phyloP scores from a whole-genome alignment of 2,888 invertebrate genomes.

The Sarcophaga subvicina region DNA sequence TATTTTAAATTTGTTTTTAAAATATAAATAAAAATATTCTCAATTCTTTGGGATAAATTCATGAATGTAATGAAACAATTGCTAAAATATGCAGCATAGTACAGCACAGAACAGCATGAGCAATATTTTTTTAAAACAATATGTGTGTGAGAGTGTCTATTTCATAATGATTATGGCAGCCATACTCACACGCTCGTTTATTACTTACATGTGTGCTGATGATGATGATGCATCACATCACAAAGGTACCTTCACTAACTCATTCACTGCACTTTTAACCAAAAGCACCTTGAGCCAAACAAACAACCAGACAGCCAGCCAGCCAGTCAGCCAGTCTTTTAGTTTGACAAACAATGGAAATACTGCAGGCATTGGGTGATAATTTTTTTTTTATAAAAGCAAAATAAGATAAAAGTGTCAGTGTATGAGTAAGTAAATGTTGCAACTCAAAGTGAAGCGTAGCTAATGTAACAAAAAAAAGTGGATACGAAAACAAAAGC shows the following conservation, averaged over 20 bases:
- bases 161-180: not conserved
- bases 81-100: conserved; percentile 21
- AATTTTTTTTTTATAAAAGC: conserved; percentile 29
- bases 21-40: not conserved
- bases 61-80: not conserved
- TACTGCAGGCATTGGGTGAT: conserved; percentile 57
- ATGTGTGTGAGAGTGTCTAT: not conserved
- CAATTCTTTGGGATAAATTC: not conserved
- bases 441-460: conserved; percentile 58
- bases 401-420: not conserved
- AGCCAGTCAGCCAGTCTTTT: conserved; percentile 6
- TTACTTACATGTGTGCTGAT: conserved; percentile 37
- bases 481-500: not conserved
- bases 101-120: conserved; percentile 12
- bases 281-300: not conserved
- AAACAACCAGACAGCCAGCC: conserved; percentile 1
- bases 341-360: conserved; percentile 43
- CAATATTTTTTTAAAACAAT: not conserved
- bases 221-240: conserved; percentile 10
- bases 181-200: conserved; percentile 37
- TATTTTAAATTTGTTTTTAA: not conserved
- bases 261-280: not conserved
- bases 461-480: conserved; percentile 49
- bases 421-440: conserved; percentile 36
- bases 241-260: not conserved